Evolutionary conservation across 2,113 vertebrate genomes (phyloP), one percentile per base, ranked within the genome.

Genomic region (Pontoporia blainvillei): DNA sequence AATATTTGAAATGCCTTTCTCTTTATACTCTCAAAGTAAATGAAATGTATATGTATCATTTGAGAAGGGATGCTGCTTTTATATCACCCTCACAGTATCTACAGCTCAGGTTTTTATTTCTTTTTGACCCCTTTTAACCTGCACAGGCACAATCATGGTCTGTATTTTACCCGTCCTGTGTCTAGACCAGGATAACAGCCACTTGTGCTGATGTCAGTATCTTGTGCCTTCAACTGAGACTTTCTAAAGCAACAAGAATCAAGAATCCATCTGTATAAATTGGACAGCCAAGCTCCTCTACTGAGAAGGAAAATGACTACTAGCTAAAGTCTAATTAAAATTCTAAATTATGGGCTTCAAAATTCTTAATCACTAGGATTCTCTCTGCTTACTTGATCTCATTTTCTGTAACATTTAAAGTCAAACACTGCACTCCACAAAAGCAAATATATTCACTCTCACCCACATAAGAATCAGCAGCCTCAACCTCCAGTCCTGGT

Each of bases 291-390:
- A 94, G 39, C 86, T 97, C 36, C 54, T 91, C 39, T 95, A 94
- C 54, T 72, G 81, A 94, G 91, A 79, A 91, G 44, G 73, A 96
- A 97, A 96, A 95, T 93, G 46, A 96, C 91, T 97, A 91, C 89
- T 91, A 95, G 97, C 96, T 95, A 69, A 96, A 96, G 97, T 86
- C 96, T 98, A 97, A 97, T 98, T 97, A 98, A 92, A 96, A 97
- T 97, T 97, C 97, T 91, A 94, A 97, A 98, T 97, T 95, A 97
- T 6, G 73, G 95, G 86, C 96, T 97, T 97, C 96, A 93, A 93
- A 97, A 97, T 97, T 97, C 97, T 96, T 97, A 98, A 97, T 97
- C 97, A 98, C 95, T 94, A 83, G 91, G 95, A 96, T 96, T 96
- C 95, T 97, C 95, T 98, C 89, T 97, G 96, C 97, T 93, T 91